Evolutionary conservation across 2,888 invertebrate genomes (phyloP).

Genomic region (Torymus auratus): DNA sequence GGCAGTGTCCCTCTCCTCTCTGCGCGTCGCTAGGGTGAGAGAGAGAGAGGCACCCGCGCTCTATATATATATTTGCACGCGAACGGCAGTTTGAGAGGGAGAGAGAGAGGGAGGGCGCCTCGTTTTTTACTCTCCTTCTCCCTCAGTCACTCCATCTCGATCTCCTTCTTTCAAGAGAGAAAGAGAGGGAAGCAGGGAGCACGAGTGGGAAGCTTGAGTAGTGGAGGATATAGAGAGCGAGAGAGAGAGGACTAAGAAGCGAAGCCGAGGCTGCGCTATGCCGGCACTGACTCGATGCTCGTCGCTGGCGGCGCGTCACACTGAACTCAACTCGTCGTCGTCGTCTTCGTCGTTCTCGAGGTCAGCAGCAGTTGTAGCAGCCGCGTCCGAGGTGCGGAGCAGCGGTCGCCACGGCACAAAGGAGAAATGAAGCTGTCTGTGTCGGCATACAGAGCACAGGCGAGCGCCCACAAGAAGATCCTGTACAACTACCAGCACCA

Average conservation of each 20-base stretch:
- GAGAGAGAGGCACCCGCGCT: neutral
- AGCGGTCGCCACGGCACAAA: slow-evolving; percentile 4
- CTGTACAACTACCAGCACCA: slow-evolving; percentile 87
- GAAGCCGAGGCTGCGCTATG: slow-evolving; percentile 38
- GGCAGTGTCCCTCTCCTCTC: slow-evolving; percentile 31
- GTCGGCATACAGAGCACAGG: slow-evolving; percentile 92
- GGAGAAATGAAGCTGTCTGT: slow-evolving; percentile 89
- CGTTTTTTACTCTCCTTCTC: neutral
- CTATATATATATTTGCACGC: neutral
- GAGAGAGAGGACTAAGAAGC: neutral
- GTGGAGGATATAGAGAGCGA: neutral
- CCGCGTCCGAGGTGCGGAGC: slow-evolving; percentile 16
- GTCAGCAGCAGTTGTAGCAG: slow-evolving; percentile 12
- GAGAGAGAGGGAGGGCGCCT: slow-evolving; percentile 10
- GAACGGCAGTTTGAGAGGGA: neutral
- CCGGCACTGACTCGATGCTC: slow-evolving; percentile 28
- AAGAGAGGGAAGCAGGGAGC: neutral
- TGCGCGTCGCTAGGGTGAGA: neutral
- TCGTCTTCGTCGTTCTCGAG: neutral
- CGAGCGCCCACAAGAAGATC: slow-evolving; percentile 92
- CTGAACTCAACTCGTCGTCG: neutral
- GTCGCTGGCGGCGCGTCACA: slow-evolving; percentile 1
- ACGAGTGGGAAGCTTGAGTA: neutral
- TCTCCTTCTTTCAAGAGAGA: neutral
- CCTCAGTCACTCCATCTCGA: slow-evolving; percentile 10